phyloP scores from a whole-genome alignment of 2,113 vertebrate genomes.

The Chlorodrepanis virens region DNA sequence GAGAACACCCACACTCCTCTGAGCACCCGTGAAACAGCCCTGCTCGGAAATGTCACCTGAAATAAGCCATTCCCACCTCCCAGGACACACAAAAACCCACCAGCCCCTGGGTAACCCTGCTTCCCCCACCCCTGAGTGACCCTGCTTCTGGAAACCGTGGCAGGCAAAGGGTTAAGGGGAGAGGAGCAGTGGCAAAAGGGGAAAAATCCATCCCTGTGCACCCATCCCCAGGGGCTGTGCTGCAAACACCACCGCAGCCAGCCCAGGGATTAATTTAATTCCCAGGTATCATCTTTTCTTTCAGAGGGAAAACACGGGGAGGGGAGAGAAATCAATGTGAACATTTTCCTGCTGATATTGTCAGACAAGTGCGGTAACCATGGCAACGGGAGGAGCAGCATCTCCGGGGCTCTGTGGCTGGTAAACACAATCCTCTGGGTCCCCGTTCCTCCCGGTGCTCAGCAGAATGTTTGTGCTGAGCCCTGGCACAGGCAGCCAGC shows the following conservation, averaged over 20 bases:
- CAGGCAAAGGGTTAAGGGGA: not conserved
- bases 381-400: slow-evolving; percentile 14
- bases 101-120: not conserved
- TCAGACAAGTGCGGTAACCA: not conserved
- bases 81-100: not conserved
- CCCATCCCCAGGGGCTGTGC: rapidly evolving
- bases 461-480: not conserved
- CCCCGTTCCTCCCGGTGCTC: not conserved
- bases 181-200: not conserved
- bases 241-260: not conserved
- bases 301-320: not conserved
- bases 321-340: not conserved
- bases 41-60: not conserved
- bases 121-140: not conserved
- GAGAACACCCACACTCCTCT: not conserved
- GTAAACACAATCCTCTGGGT: not conserved
- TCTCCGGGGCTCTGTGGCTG: not conserved
- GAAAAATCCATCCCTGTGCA: not conserved
- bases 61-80: not conserved
- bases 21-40: not conserved
- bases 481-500: not conserved
- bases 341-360: not conserved
- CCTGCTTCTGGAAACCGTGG: rapidly evolving
- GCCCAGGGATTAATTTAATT: not conserved
- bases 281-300: not conserved